Percentiles rank a stretch among this genome's conserved stretches.
Conservation (phyloP, 1,140 invertebrate genomes). For the Catajapyx aquilonaris region DNA sequence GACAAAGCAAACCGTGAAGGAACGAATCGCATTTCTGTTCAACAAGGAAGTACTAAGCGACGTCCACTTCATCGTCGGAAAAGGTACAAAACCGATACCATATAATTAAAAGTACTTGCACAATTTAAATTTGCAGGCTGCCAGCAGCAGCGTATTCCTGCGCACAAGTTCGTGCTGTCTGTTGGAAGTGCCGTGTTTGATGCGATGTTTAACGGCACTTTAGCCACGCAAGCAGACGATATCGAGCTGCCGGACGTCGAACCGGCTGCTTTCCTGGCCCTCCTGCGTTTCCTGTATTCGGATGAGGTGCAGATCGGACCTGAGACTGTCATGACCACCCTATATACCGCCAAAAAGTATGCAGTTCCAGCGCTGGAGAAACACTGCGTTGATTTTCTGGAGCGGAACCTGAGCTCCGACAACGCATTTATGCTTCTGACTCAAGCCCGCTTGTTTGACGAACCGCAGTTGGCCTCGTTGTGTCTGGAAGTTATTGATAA, state of each 20-base stretch:
- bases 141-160: slow-evolving; percentile 50
- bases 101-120: too few relatives aligned
- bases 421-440: slow-evolving; percentile 72
- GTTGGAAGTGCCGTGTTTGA: slow-evolving; percentile 69
- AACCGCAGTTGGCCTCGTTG: slow-evolving; percentile 49
- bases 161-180: slow-evolving; percentile 64
- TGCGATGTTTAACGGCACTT: slow-evolving; percentile 64
- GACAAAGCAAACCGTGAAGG: slow-evolving; percentile 48
- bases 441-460: slow-evolving; percentile 57
- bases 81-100: too few relatives aligned
- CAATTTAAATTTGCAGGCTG: too few relatives aligned
- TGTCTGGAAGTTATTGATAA: slow-evolving; percentile 75
- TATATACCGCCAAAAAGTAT: slow-evolving; percentile 76
- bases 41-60: slow-evolving; percentile 63
- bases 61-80: slow-evolving; percentile 57
- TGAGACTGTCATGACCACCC: slow-evolving; percentile 67
- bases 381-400: slow-evolving; percentile 66
- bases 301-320: slow-evolving; percentile 70
- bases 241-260: slow-evolving; percentile 69
- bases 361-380: slow-evolving; percentile 60
- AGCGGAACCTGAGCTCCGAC: slow-evolving; percentile 53
- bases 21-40: slow-evolving; percentile 53
- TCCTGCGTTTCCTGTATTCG: slow-evolving; percentile 53
- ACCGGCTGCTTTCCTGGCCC: slow-evolving; percentile 46
- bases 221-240: slow-evolving; percentile 40